Percentiles rank a stretch among this genome's conserved stretches.
These are phyloP conservation scores for Mus spicilegus DNA, from an alignment of 2,113 vertebrate species.

Conservation along the genomic window DNA sequence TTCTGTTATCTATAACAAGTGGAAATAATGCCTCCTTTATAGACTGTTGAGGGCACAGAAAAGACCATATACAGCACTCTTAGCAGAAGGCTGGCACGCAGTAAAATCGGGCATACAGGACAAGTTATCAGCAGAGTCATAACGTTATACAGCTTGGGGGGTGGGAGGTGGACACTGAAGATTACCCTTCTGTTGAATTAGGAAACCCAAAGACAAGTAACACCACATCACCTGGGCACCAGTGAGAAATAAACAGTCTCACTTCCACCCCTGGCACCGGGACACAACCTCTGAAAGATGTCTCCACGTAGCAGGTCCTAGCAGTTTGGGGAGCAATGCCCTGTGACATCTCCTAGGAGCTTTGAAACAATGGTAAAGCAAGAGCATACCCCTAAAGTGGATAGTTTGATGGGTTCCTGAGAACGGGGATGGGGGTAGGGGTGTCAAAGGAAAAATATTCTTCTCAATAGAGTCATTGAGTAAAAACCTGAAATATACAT, in stretches of 20 bases:
- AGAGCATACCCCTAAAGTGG: neutral
- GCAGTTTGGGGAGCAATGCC: neutral
- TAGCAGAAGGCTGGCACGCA: neutral
- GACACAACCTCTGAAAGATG: neutral
- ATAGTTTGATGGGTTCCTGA: neutral
- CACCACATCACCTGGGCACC: neutral
- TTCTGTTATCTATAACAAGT: neutral
- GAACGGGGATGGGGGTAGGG: fast-evolving
- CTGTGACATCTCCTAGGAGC: neutral
- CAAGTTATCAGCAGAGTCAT: neutral
- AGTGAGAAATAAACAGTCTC: neutral
- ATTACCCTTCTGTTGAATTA: neutral
- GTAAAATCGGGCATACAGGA: neutral
- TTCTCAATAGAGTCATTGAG: neutral
- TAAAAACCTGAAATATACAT: neutral
- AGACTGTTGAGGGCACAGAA: neutral
- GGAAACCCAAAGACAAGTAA: neutral
- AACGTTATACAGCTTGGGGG: neutral
- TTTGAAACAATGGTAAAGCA: neutral
- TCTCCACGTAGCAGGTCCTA: fast-evolving
- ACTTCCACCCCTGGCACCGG: neutral
- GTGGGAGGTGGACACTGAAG: no score
- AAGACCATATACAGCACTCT: neutral
- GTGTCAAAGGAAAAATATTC: neutral
- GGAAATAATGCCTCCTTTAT: neutral